phyloP scores from a whole-genome alignment of 1,140 invertebrate genomes.

The Drosophila hydei region DNA sequence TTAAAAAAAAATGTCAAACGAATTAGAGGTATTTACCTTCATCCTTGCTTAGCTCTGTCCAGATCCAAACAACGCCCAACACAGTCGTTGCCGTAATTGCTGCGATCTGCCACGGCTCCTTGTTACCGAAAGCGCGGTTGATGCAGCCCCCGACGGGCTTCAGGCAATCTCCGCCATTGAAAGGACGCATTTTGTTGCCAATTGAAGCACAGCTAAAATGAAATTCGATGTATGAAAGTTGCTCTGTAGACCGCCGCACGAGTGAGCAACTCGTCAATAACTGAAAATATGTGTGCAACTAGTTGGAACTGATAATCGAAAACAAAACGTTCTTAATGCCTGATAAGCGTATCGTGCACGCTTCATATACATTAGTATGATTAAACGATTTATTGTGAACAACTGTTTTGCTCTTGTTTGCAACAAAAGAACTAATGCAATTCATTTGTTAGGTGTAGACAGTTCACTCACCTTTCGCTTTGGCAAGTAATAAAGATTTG shows the following conservation, averaged over 20 bases:
- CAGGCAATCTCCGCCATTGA: slow-evolving; percentile 60
- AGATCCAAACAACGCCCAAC: slow-evolving; percentile 88
- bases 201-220: slow-evolving; percentile 34
- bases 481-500: slow-evolving; percentile 9
- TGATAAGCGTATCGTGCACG: slow-evolving; percentile 56
- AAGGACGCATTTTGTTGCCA: slow-evolving; percentile 62
- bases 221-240: slow-evolving; percentile 1
- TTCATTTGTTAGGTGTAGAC: not conserved
- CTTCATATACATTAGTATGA: slow-evolving; percentile 2
- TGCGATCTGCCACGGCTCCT: slow-evolving; percentile 91
- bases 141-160: slow-evolving; percentile 66
- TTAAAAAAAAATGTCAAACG: slow-evolving; percentile 15
- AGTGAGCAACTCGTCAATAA: slow-evolving; percentile 44
- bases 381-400: not conserved
- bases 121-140: slow-evolving; percentile 87
- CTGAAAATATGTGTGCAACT: slow-evolving; percentile 44
- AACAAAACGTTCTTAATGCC: slow-evolving; percentile 55
- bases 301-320: slow-evolving; percentile 28
- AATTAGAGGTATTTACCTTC: slow-evolving; percentile 87
- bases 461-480: slow-evolving; percentile 26
- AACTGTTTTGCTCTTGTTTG: not conserved
- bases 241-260: slow-evolving; percentile 30
- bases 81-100: slow-evolving; percentile 89
- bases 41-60: slow-evolving; percentile 88
- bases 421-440: not conserved